phyloP scores from a whole-genome alignment of 1,140 invertebrate genomes.

The Calephelis virginiensis region DNA sequence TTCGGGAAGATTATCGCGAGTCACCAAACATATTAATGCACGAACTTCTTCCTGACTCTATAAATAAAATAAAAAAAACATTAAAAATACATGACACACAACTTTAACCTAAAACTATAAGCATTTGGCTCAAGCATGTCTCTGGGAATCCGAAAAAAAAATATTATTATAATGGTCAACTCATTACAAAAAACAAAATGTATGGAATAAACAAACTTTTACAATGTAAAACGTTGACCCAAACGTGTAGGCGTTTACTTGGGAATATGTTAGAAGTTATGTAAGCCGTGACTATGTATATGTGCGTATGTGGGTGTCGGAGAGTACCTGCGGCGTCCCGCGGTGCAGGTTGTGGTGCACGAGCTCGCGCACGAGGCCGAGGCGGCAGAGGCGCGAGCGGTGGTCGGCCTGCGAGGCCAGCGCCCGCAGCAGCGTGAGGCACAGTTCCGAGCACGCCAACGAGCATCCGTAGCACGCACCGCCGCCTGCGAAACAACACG shows the following conservation, averaged over 20 bases:
- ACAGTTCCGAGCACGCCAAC: slow-evolving; percentile 93
- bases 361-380: slow-evolving; percentile 93
- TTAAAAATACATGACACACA: neutral
- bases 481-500: slow-evolving; percentile 26
- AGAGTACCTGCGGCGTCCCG: slow-evolving; percentile 83
- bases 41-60: slow-evolving; percentile 92
- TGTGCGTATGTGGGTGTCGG: neutral
- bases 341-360: slow-evolving; percentile 93
- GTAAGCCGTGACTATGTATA: neutral
- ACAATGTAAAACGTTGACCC: no score
- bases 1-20: slow-evolving; percentile 91
- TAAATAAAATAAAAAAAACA: neutral
- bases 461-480: slow-evolving; percentile 92
- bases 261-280: no score
- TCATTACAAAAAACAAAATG: no score
- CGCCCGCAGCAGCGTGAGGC: slow-evolving; percentile 94
- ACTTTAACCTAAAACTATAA: no score
- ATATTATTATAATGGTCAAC: no score
- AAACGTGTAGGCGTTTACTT: no score
- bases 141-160: no score
- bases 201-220: no score
- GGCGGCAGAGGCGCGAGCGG: slow-evolving; percentile 88
- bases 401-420: slow-evolving; percentile 90
- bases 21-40: slow-evolving; percentile 93
- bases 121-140: no score